Base-by-base conservation (phyloP, 1,140 invertebrate genomes). In the Popillia japonica region DNA sequence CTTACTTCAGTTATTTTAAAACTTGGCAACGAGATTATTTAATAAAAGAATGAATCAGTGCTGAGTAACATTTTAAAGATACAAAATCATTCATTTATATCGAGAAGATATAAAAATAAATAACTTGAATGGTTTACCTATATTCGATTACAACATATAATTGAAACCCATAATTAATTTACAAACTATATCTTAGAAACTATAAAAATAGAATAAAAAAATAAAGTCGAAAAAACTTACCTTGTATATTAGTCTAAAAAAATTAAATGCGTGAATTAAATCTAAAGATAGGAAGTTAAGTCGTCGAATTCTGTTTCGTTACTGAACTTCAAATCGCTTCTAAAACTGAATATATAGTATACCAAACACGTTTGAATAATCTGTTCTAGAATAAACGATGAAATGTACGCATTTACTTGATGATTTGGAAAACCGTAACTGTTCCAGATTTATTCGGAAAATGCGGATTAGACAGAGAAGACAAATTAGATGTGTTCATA, bases 281-380 rank as follows among this genome's bases (percentile, higher is more conserved):
- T 22, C 27, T 68, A 68, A 23, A 11, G 61, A 55, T 68, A 17
- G 61, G 22, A 68, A 34, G 61, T 27, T 27, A 22, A 34, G 27
- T 68, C 20, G 20, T 68, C 22, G 61, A 27, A 11, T 68, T 68
- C 20, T 34, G 61, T 68, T 68, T 68, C 61, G 61, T 68, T 68
- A 68, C 61, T 68, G 61, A 27, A 7, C 22, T 3, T 27, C 4
- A 68, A 68, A 22, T 68, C 11, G 61, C 22, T 23, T 22, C 61
- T 34, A 68, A 68, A 68, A 22, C 61, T 22, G 61, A 68, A 68
- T 68, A 68, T 68, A 68, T 34, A 34, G 27, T 34, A 34, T 68
- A 68, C 61, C 20, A 4, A 68, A 68, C 27, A 68, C 11, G 61
- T 34, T 34, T 34, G 61, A 23, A 8, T 68, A 34, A 68, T 27